phyloP scores from a whole-genome alignment of 2,797 vertebrate species.

The Streptopelia turtur region DNA sequence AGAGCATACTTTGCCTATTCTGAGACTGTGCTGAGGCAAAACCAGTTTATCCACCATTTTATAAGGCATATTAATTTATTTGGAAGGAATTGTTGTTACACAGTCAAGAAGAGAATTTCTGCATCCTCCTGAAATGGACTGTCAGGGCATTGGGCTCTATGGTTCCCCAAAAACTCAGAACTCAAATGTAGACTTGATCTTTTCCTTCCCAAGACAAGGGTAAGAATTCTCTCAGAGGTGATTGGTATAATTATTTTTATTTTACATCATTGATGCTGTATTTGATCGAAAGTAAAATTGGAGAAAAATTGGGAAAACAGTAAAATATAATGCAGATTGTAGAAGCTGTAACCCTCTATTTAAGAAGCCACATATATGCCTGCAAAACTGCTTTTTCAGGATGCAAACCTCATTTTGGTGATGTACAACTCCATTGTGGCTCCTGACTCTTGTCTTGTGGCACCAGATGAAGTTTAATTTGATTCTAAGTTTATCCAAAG shows the following conservation, averaged over 20 bases:
- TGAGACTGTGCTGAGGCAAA: neutral
- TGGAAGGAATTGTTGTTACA: neutral
- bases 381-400: neutral
- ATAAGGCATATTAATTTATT: neutral
- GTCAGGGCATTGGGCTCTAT: neutral
- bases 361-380: neutral
- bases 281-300: neutral
- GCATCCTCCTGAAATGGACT: neutral
- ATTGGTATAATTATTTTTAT: neutral
- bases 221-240: neutral
- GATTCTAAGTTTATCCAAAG: neutral
- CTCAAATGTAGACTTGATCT: neutral
- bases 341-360: neutral
- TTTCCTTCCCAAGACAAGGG: neutral
- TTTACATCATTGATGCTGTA: neutral
- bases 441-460: neutral
- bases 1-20: neutral
- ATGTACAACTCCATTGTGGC: neutral
- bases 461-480: neutral
- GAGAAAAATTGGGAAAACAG: neutral
- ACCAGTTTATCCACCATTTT: neutral
- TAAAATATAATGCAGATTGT: neutral
- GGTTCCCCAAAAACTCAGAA: neutral
- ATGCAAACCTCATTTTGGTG: neutral
- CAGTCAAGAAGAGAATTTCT: neutral